Percentiles rank a stretch among this genome's conserved stretches.
Conservation (phyloP, 2,113 vertebrate species). For the Cettia cetti region DNA sequence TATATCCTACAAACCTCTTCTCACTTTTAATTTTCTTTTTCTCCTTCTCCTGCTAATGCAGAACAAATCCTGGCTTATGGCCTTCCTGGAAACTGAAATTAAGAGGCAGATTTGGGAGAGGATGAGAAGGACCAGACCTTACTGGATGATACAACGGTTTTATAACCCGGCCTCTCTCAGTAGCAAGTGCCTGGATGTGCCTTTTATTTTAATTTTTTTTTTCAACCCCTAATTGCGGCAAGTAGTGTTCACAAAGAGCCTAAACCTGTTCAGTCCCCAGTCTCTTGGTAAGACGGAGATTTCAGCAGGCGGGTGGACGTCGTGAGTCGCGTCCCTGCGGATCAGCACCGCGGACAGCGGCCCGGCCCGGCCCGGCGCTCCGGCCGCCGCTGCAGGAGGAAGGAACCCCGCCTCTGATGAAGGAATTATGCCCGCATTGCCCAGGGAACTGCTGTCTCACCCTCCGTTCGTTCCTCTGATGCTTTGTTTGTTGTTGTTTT, state of each 20-base stretch:
- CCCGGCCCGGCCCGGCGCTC: neutral
- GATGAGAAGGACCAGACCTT: neutral
- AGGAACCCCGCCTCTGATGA: neutral
- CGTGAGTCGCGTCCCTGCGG: neutral
- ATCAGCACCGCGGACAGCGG: slow-evolving; percentile 74
- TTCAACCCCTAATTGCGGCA: neutral
- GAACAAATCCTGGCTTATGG: neutral
- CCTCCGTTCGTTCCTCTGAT: neutral
- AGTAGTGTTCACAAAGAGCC: neutral
- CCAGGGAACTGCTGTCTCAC: neutral
- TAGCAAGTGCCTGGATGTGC: neutral
- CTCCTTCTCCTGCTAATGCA: neutral
- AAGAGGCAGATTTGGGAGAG: neutral
- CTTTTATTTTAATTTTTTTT: fast-evolving
- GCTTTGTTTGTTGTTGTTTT: neutral
- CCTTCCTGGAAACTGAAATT: neutral
- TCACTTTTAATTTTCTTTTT: slow-evolving; percentile 3
- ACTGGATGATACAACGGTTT: neutral
- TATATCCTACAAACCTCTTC: neutral
- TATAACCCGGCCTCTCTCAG: neutral
- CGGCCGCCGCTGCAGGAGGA: neutral
- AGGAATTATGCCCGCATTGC: neutral
- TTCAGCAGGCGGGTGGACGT: fast-evolving
- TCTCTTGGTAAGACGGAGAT: fast-evolving
- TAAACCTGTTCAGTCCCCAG: too few species aligned